Conservation (phyloP, 2,888 invertebrate species). For the Catocala sponsa region DNA sequence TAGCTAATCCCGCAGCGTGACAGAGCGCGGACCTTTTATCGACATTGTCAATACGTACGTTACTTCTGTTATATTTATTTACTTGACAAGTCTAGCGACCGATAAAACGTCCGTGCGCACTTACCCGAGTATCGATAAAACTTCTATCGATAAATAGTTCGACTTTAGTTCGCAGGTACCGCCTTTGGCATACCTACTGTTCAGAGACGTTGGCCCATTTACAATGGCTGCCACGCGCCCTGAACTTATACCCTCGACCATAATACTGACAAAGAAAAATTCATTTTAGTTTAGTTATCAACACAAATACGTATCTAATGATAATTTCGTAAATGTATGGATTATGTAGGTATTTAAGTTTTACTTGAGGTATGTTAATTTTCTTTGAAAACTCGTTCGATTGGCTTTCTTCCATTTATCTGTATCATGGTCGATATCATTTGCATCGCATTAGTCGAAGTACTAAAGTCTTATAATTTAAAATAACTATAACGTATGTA, state of each 20-base stretch:
- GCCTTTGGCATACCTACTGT: slow-evolving; percentile 30
- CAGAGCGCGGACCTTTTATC: slow-evolving; percentile 43
- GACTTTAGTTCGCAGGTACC: slow-evolving; percentile 35
- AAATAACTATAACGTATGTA: slow-evolving; percentile 49
- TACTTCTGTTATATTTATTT: slow-evolving; percentile 49
- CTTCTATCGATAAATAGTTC: slow-evolving; percentile 22
- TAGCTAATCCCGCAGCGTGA: slow-evolving; percentile 12
- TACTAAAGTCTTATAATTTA: slow-evolving; percentile 41
- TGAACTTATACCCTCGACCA: slow-evolving; percentile 13
- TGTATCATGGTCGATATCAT: slow-evolving; percentile 39
- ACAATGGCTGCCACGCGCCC: not conserved
- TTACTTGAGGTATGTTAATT: slow-evolving; percentile 15
- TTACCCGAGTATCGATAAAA: slow-evolving; percentile 26
- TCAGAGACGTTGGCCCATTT: slow-evolving; percentile 6
- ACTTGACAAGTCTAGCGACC: slow-evolving; percentile 37
- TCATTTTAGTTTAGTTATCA: slow-evolving; percentile 17
- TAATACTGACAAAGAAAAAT: slow-evolving; percentile 34
- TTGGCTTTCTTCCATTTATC: slow-evolving; percentile 23
- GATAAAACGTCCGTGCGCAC: slow-evolving; percentile 39
- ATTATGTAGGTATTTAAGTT: slow-evolving; percentile 16
- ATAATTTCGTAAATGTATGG: slow-evolving; percentile 21
- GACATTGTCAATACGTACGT: slow-evolving; percentile 37
- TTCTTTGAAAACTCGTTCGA: slow-evolving; percentile 13
- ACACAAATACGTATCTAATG: slow-evolving; percentile 35
- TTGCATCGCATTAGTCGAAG: slow-evolving; percentile 32